Evolutionary conservation across 2,888 invertebrate species (phyloP).

Genomic region (Drosophila atripex): DNA sequence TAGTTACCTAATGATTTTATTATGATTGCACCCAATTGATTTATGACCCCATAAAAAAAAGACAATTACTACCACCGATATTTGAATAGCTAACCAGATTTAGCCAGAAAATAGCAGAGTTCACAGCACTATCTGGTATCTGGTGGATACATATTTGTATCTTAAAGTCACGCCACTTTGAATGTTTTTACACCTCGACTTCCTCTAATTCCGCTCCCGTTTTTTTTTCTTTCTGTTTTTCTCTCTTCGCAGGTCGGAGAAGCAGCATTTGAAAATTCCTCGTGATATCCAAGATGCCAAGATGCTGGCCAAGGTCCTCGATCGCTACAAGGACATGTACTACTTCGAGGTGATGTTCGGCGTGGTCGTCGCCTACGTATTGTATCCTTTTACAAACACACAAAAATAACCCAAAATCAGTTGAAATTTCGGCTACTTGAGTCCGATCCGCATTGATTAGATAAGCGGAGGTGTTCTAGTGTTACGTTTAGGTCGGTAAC

Average conservation of each 20-base stretch:
- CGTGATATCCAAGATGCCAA: slow-evolving; percentile 98
- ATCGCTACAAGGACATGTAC: slow-evolving; percentile 96
- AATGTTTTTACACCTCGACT: slow-evolving; percentile 39
- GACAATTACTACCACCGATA: slow-evolving; percentile 1
- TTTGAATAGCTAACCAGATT: background rate
- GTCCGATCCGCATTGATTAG: slow-evolving; percentile 17
- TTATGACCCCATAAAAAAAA: slow-evolving; percentile 21
- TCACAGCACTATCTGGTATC: slow-evolving; percentile 6
- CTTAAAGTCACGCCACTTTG: slow-evolving; percentile 57
- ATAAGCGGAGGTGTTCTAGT: slow-evolving; percentile 9
- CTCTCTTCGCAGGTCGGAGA: slow-evolving; percentile 88
- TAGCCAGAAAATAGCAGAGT: slow-evolving; percentile 6
- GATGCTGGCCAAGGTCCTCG: slow-evolving; percentile 94
- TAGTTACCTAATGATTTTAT: slow-evolving; percentile 20
- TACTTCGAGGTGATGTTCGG: slow-evolving; percentile 95
- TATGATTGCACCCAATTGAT: slow-evolving; percentile 13
- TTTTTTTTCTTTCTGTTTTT: slow-evolving; percentile 24
- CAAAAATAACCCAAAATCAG: slow-evolving; percentile 3
- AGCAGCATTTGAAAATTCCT: slow-evolving; percentile 93
- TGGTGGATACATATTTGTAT: slow-evolving; percentile 4
- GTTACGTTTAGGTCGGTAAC: slow-evolving; percentile 32
- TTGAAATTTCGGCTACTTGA: background rate
- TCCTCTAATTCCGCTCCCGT: slow-evolving; percentile 18
- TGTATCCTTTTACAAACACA: slow-evolving; percentile 94
- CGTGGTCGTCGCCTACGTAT: slow-evolving; percentile 95